Evolutionary conservation across 2,797 vertebrate species (phyloP).

Genomic region (Acropternis orthonyx): DNA sequence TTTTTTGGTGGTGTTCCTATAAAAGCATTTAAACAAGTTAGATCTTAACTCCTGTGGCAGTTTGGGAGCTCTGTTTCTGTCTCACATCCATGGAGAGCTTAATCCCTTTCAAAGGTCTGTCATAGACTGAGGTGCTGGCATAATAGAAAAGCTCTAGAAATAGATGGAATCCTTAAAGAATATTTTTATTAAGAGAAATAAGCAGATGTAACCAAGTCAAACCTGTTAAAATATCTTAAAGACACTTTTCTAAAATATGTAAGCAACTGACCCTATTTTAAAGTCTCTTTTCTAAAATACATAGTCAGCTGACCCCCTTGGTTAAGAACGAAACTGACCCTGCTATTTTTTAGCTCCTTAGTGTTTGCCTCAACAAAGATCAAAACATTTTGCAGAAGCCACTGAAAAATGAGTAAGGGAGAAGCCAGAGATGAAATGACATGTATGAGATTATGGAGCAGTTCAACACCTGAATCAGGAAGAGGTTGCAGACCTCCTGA

Average conservation of each 20-base stretch:
- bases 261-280: background rate
- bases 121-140: background rate
- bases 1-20: background rate
- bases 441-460: background rate
- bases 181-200: background rate
- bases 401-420: background rate
- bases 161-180: background rate
- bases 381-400: background rate
- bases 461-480: background rate
- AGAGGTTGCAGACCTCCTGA: background rate
- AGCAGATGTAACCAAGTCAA: background rate
- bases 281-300: too few relatives aligned
- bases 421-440: background rate
- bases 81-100: background rate
- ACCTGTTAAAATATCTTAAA: background rate
- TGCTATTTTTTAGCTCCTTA: background rate
- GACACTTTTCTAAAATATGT: background rate
- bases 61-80: background rate
- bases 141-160: background rate
- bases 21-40: background rate
- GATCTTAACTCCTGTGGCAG: background rate
- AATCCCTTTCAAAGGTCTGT: background rate
- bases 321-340: background rate
- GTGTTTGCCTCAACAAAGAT: background rate
- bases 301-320: background rate